Conservation (phyloP, 1,140 invertebrate species). For the Carposina sasakii region DNA sequence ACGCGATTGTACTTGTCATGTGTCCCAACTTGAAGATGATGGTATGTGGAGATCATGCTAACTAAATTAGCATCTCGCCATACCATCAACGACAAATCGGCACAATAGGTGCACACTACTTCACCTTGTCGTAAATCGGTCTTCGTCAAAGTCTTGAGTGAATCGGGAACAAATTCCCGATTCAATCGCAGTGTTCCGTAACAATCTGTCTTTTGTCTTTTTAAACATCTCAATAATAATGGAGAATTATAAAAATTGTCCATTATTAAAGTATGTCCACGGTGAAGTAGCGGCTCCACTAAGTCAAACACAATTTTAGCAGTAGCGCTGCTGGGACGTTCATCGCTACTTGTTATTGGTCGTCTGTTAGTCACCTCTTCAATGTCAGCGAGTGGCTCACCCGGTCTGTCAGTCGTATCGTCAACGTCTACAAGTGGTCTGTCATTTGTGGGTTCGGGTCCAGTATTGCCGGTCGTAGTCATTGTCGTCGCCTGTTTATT, state of each 20-base stretch:
- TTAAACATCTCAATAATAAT: constrained; percentile 1
- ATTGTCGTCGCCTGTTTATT: no score
- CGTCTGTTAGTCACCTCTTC: no score
- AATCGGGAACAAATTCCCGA: constrained; percentile 10
- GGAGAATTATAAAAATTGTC: constrained; percentile 17
- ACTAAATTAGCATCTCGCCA: constrained; percentile 10
- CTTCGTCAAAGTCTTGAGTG: constrained; percentile 1
- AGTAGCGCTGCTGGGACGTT: no score
- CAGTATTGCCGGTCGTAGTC: neutral
- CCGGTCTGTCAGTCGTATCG: no score
- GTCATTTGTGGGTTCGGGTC: constrained; percentile 4
- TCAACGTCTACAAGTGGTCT: neutral
- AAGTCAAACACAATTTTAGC: constrained; percentile 4
- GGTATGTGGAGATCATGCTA: constrained; percentile 14
- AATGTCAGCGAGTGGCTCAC: no score
- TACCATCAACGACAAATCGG: constrained; percentile 8
- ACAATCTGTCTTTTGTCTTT: constrained; percentile 5
- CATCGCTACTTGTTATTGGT: no score
- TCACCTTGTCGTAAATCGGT: constrained; percentile 2
- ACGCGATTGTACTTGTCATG: constrained; percentile 14
- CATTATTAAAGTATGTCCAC: constrained; percentile 14
- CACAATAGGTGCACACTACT: neutral
- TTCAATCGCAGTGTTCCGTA: constrained; percentile 12
- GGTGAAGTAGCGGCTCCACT: constrained; percentile 6
- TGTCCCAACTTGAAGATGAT: constrained; percentile 3